These are phyloP conservation scores for Schizaphis graminum DNA, from an alignment of 2,888 invertebrate genomes.

Conservation along the genomic window DNA sequence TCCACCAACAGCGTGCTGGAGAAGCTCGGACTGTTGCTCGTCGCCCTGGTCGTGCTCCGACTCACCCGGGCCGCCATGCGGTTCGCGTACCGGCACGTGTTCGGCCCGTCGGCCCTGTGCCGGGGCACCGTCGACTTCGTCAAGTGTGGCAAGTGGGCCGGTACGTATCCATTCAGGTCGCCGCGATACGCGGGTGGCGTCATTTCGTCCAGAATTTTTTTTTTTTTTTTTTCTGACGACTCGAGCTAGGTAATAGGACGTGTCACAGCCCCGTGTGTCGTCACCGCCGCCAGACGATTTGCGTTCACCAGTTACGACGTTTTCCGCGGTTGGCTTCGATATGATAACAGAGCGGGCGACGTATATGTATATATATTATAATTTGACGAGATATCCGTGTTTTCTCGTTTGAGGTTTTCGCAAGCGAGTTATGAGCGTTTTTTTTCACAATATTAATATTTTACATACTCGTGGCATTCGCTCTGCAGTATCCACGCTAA, in stretches of 20 bases:
- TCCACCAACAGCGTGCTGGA: conserved; percentile 71
- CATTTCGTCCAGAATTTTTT: not conserved
- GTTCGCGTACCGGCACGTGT: conserved; percentile 71
- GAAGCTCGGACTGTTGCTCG: conserved; percentile 73
- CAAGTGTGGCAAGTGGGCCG: conserved; percentile 58
- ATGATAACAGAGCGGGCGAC: too few relatives aligned
- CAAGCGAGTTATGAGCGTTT: not conserved
- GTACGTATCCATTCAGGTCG: not conserved
- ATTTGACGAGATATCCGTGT: not conserved
- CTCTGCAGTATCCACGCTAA: too few relatives aligned
- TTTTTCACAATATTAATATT: not conserved
- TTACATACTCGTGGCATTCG: too few relatives aligned
- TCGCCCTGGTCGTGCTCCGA: conserved; percentile 71
- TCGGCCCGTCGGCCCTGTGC: conserved; percentile 71
- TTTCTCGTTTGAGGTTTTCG: not conserved
- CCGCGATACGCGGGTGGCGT: not conserved
- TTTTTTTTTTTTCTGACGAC: too few relatives aligned
- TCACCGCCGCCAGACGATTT: not conserved
- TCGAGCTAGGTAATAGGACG: not conserved
- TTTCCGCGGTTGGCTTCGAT: not conserved
- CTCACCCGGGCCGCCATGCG: conserved; percentile 74
- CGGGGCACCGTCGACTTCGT: conserved; percentile 70
- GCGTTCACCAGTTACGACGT: not conserved
- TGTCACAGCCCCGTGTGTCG: not conserved
- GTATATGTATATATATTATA: too few relatives aligned